Conservation (phyloP, 1,140 invertebrate species). For the Limonius californicus region DNA sequence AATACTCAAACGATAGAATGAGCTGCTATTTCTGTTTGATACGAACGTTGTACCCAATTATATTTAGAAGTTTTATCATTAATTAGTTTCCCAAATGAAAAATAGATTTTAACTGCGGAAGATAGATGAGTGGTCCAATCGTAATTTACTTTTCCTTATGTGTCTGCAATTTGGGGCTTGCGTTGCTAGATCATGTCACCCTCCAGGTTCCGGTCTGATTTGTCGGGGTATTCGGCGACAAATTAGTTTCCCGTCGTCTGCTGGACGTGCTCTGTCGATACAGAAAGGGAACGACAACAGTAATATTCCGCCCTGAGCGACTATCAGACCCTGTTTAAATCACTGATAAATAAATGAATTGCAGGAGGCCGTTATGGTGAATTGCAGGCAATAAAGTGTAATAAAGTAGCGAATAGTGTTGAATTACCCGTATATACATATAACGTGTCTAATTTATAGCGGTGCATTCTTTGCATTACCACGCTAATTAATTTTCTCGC, state of each 20-base stretch:
- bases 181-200: conserved; percentile 7
- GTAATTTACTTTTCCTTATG: background rate
- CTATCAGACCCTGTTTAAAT: conserved; percentile 21
- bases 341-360: conserved; percentile 26
- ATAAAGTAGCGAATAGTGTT: background rate
- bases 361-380: background rate
- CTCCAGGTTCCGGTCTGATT: conserved; percentile 22
- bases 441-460: no score
- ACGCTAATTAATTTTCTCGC: no score
- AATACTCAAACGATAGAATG: no score
- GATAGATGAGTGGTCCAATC: background rate
- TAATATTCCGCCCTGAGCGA: conserved; percentile 15
- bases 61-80: no score
- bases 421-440: no score
- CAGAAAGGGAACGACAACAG: conserved; percentile 10
- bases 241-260: conserved; percentile 26
- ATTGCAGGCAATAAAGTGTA: background rate
- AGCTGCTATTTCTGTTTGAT: no score
- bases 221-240: conserved; percentile 27
- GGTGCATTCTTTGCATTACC: no score
- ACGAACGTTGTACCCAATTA: no score
- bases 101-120: no score
- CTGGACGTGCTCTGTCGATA: conserved; percentile 14
- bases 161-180: background rate
- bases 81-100: no score